Evolutionary conservation across 2,113 vertebrate species (phyloP).

Genomic region (Serinus canaria): DNA sequence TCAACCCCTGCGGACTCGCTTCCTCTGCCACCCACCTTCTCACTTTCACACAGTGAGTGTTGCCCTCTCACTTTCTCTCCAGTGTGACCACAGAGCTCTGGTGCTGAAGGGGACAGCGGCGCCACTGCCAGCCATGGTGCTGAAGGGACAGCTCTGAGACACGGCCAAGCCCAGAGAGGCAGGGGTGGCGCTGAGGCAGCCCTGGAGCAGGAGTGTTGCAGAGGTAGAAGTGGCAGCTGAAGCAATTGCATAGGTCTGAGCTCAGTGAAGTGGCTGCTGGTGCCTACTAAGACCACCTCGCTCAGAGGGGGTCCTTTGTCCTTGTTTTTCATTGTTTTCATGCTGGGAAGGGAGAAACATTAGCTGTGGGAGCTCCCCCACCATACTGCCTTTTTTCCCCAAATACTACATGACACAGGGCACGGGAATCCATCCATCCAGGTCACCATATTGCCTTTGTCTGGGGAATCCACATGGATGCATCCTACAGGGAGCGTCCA

Average conservation of each 20-base stretch:
- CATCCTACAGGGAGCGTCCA: not conserved
- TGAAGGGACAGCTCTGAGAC: not conserved
- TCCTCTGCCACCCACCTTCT: not conserved
- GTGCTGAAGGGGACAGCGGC: not conserved
- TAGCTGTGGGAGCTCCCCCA: not conserved
- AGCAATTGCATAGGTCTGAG: not conserved
- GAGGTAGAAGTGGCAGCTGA: not conserved
- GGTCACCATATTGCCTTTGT: not conserved
- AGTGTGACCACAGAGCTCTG: not conserved
- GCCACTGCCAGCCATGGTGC: too few species aligned
- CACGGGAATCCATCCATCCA: not conserved
- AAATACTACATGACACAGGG: not conserved
- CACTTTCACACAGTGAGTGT: too few species aligned
- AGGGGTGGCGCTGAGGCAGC: rapidly evolving
- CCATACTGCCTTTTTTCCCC: not conserved
- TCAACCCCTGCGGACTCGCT: not conserved
- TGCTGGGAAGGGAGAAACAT: not conserved
- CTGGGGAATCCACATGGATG: rapidly evolving
- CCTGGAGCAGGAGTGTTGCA: not conserved
- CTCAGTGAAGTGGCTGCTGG: rapidly evolving
- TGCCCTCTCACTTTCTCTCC: not conserved
- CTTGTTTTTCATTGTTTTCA: not conserved
- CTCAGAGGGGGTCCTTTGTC: not conserved
- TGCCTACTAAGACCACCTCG: rapidly evolving
- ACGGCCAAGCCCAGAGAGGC: rapidly evolving